Conservation (phyloP, 2,888 invertebrate species). For the Caradrina clavipalpis region DNA sequence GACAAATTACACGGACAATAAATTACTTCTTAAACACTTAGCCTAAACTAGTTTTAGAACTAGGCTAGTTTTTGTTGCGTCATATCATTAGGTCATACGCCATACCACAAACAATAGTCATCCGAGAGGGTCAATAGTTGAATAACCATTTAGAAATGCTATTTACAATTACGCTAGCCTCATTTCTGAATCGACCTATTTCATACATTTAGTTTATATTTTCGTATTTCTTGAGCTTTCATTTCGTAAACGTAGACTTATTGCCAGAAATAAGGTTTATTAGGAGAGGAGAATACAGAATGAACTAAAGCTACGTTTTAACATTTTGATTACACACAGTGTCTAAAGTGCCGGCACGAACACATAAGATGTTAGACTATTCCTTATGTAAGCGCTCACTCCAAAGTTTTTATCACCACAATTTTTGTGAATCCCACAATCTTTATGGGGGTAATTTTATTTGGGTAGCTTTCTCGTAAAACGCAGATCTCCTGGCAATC, state of each 20-base stretch:
- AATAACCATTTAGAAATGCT: conserved; percentile 32
- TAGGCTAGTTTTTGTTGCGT: conserved; percentile 50
- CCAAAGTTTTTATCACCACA: conserved; percentile 53
- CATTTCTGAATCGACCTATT: conserved; percentile 1
- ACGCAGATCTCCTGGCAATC: conserved; percentile 56
- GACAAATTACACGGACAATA: conserved; percentile 19
- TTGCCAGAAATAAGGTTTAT: conserved; percentile 2
- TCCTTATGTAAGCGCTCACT: conserved; percentile 51
- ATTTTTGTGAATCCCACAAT: conserved; percentile 66
- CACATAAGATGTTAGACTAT: conserved; percentile 44
- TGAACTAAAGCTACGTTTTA: background rate
- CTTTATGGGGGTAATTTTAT: conserved; percentile 70
- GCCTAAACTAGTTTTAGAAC: conserved; percentile 44
- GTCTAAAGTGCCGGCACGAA: conserved; percentile 7
- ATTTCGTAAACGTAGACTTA: background rate
- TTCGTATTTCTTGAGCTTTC: background rate
- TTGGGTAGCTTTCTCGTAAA: conserved; percentile 68
- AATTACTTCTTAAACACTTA: conserved; percentile 6
- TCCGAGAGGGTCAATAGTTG: conserved; percentile 27
- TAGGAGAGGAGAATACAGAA: background rate
- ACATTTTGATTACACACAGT: conserved; percentile 17
- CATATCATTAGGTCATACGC: conserved; percentile 53
- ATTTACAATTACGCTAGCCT: conserved; percentile 9
- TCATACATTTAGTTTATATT: background rate
- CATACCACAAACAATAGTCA: conserved; percentile 34